Evolutionary conservation across 2,888 invertebrate species (phyloP), one percentile per base, ranked within the genome.

Genomic region (Geotrupes spiniger): DNA sequence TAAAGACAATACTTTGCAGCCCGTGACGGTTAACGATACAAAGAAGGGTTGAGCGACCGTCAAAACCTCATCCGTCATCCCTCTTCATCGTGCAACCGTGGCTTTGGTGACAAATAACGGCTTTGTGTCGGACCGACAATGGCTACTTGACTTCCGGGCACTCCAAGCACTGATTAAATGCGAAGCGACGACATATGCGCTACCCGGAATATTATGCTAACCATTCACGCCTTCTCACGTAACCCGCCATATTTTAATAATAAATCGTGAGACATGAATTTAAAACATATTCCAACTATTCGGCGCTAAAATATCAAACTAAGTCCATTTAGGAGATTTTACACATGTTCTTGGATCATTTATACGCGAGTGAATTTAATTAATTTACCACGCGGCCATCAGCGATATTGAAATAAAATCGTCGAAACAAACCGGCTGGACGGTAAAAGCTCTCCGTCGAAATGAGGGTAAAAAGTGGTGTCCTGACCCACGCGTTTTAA

Each of bases 41-140:
- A 52, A 55, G 54, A 57, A 58, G 56, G 57, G 53, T 53, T 53
- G 49, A 36, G 46, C 48, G 38, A 45, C 36, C 52, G 57, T 46
- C 41, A 27, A 46, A 46, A 63, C 63, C 63, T 63, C 65, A 64
- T 64, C 64, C 63, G 66, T 66, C 65, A 65, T 64, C 66, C 66
- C 65, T 65, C 65, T 65, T 66, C 64, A 66, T 64, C 64, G 60
- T 60, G 51, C 59, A 58, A 56, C 58, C 65, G 66, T 66, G 66
- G 66, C 63, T 66, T 65, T 64, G 61, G 65, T 66, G 67, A 68
- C 67, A 68, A 68, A 66, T 67, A 63, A 64, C 60, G 64, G 68
- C 66, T 66, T 66, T 65, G 67, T 64, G 67, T 62, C 57, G 57
- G 61, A 51, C 61, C 62, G 63, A 66, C 66, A 67, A 66, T 66